phyloP scores from a whole-genome alignment of 2,888 invertebrate genomes.

The Eutolmus rufibarbis region DNA sequence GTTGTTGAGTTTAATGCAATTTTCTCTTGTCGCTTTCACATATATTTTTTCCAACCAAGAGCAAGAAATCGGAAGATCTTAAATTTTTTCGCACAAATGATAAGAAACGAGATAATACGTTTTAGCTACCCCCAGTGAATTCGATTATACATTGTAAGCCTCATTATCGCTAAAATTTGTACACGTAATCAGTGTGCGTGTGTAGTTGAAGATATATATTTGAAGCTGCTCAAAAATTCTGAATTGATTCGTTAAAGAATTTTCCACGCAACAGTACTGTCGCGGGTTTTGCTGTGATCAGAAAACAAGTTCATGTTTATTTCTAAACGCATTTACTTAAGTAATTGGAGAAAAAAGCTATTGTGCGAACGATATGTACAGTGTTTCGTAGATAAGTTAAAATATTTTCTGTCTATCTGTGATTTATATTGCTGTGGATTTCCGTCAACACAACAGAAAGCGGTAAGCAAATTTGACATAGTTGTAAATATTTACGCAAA shows the following conservation, averaged over 20 bases:
- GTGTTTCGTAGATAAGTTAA: not conserved
- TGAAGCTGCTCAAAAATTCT: not conserved
- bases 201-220: constrained; percentile 13
- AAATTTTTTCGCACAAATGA: not conserved
- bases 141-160: constrained; percentile 19
- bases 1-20: not conserved
- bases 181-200: not conserved
- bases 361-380: not conserved
- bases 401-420: not conserved
- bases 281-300: not conserved
- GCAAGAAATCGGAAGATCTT: not conserved
- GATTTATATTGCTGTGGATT: not conserved
- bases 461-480: not conserved
- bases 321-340: not conserved
- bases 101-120: not conserved
- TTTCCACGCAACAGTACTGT: not conserved
- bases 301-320: not conserved
- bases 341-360: not conserved
- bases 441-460: not conserved
- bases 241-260: not conserved
- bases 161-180: not conserved
- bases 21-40: not conserved
- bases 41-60: not conserved
- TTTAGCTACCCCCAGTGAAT: constrained; percentile 21
- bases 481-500: not conserved